Evolutionary conservation across 37 sponge, comb jelly and placozoan genomes (phyloP).

Genomic region (Theonella swinhoei): DNA sequence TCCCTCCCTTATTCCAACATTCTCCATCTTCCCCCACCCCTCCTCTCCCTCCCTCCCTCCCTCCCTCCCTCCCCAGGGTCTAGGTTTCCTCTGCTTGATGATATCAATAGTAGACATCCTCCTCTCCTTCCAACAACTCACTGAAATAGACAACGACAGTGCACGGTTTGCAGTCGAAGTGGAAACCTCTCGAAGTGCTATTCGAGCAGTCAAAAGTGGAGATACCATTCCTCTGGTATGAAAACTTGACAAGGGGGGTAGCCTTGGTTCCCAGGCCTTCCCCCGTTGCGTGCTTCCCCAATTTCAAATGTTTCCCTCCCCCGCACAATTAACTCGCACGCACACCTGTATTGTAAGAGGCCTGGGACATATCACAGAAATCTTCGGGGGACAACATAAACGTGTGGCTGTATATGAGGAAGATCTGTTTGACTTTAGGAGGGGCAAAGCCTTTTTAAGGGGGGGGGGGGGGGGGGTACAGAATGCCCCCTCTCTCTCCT

Average conservation of each 20-base stretch:
- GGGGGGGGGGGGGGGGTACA: too few species aligned
- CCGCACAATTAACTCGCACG: neutral
- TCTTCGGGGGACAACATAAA: too few species aligned
- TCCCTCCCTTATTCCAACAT: too few species aligned
- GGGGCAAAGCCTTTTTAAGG: too few species aligned
- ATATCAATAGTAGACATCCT: conserved; percentile 48
- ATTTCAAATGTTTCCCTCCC: neutral
- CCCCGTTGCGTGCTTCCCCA: too few species aligned
- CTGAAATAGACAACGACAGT: neutral
- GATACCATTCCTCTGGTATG: neutral
- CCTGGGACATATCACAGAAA: too few species aligned
- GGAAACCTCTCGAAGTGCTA: neutral
- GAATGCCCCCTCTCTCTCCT: too few species aligned
- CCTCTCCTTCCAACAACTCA: conserved; percentile 38
- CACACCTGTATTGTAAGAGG: too few species aligned
- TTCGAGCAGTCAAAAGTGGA: conserved; percentile 22
- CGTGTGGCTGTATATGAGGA: too few species aligned
- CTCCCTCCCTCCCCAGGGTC: conserved; percentile 38
- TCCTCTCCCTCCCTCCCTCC: too few species aligned
- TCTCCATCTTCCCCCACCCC: too few species aligned
- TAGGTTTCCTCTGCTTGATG: conserved; percentile 42
- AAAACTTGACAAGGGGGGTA: neutral
- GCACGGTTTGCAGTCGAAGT: conserved; percentile 14
- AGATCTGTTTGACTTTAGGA: too few species aligned
- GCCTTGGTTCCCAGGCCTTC: neutral